Base-by-base conservation (phyloP, 64 coral and sea anemone species). In the Acropora yongei region DNA sequence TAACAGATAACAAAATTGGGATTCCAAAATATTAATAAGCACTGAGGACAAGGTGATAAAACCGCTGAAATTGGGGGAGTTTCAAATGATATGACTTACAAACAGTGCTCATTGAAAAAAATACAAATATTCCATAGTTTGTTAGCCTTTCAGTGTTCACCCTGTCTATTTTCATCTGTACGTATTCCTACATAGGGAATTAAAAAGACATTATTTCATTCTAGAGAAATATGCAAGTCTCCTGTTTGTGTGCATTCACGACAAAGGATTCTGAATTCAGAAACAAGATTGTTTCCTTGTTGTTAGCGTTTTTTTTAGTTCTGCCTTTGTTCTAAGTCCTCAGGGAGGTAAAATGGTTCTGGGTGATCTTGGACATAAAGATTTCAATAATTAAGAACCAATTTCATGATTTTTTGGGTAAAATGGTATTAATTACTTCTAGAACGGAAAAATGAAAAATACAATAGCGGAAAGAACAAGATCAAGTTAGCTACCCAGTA, bases 321-420 rank as follows among this genome's bases (percentile, higher is more conserved):
- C 2, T 13, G 4, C 61, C 61, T 13, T 11, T 66, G 8, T 66
- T 66, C 17, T 14, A 13, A 11, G 9, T 11, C 8, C 4, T 66
- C 17, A 66, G 9, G 9, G 14, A 8, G 14, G 61, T 13, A 66
- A 66, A 66, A 11, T 66, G 61, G 17, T 14, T 78, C 45, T 42
- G 44, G 2, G 44, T 66, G 75, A 80, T 2, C 18, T 6, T 66
- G 13, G 43, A 57, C n/a, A 60, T 18, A 41, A 8, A 20, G 42
- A 8, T 44, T n/a, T 71, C 4, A 85, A 85, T 85, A 85, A 71
- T 85, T 71, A 18, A 85, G 17, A 72, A 71, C 17, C 82, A 71
- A 49, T 85, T 71, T 85, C 7, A 1, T n/a, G 8, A 19, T 63
- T 14, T 16, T 19, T 41, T 84, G 42, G 61, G 60, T 18, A 84